These are phyloP conservation scores for Penaeus indicus DNA, from an alignment of 1,140 invertebrate genomes.

Conservation along the genomic window DNA sequence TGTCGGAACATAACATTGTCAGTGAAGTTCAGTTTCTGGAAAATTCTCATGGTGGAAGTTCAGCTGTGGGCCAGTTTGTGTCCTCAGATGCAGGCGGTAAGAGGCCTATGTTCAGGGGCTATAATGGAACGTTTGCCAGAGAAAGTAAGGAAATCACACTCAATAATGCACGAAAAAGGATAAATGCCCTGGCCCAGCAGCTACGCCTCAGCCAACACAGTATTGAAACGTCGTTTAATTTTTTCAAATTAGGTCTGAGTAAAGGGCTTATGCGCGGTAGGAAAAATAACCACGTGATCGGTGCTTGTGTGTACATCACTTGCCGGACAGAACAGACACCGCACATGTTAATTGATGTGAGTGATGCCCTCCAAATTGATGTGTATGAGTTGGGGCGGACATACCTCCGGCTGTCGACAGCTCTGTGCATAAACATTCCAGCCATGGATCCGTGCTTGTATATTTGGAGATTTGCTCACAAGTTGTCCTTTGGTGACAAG, in stretches of 20 bases:
- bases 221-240: slow-evolving; percentile 93
- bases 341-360: slow-evolving; percentile 97
- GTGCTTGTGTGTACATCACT: slow-evolving; percentile 97
- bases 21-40: slow-evolving; percentile 97
- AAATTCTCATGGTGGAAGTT: slow-evolving; percentile 87
- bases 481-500: slow-evolving; percentile 92
- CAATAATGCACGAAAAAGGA: slow-evolving; percentile 86
- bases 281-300: slow-evolving; percentile 91
- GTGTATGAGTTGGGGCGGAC: slow-evolving; percentile 95
- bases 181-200: slow-evolving; percentile 83
- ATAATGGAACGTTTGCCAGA: slow-evolving; percentile 83
- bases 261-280: slow-evolving; percentile 88
- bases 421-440: slow-evolving; percentile 93
- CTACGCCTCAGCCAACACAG: slow-evolving; percentile 88
- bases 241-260: slow-evolving; percentile 96
- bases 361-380: slow-evolving; percentile 95
- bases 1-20: slow-evolving; percentile 97
- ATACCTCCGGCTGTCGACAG: slow-evolving; percentile 89
- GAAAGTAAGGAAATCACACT: slow-evolving; percentile 93
- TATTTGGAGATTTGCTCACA: slow-evolving; percentile 83
- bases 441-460: slow-evolving; percentile 76
- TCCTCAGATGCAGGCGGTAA: slow-evolving; percentile 88
- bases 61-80: slow-evolving; percentile 93
- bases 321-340: slow-evolving; percentile 94
- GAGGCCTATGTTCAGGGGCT: slow-evolving; percentile 73